phyloP scores from a whole-genome alignment of 2,888 invertebrate species.

The Ferdinandea cuprea region DNA sequence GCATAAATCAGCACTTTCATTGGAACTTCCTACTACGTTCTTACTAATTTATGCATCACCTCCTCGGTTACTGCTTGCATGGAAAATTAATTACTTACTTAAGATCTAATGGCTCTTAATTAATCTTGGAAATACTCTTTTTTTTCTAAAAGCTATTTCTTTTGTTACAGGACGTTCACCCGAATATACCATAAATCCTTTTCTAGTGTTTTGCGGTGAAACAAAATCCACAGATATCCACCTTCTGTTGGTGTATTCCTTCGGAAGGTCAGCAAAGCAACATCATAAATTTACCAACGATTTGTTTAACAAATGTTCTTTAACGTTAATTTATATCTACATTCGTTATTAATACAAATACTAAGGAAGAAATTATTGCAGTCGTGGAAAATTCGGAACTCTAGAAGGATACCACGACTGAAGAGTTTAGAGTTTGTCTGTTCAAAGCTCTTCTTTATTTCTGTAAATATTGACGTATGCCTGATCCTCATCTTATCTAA shows the following conservation, averaged over 20 bases:
- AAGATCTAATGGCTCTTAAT: neutral
- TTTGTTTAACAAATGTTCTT: too few relatives aligned
- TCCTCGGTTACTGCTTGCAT: neutral
- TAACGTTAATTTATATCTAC: too few relatives aligned
- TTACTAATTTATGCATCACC: neutral
- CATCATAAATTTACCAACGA: neutral
- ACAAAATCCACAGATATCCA: neutral
- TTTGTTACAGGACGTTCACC: neutral
- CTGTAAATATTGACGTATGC: too few relatives aligned
- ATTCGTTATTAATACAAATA: too few relatives aligned
- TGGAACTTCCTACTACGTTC: too few relatives aligned
- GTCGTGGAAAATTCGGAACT: too few relatives aligned
- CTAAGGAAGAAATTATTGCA: too few relatives aligned
- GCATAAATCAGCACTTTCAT: neutral
- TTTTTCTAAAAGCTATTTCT: neutral
- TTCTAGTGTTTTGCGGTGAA: neutral
- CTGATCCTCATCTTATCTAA: too few relatives aligned
- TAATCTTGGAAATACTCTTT: neutral
- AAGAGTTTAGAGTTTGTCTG: too few relatives aligned
- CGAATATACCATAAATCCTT: neutral
- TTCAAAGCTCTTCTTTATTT: too few relatives aligned
- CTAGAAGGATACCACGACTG: too few relatives aligned
- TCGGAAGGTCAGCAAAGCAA: neutral
- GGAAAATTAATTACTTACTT: neutral
- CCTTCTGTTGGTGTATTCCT: neutral